Conservation (phyloP, 2,113 vertebrate genomes). For the Tonatia bakeri region DNA sequence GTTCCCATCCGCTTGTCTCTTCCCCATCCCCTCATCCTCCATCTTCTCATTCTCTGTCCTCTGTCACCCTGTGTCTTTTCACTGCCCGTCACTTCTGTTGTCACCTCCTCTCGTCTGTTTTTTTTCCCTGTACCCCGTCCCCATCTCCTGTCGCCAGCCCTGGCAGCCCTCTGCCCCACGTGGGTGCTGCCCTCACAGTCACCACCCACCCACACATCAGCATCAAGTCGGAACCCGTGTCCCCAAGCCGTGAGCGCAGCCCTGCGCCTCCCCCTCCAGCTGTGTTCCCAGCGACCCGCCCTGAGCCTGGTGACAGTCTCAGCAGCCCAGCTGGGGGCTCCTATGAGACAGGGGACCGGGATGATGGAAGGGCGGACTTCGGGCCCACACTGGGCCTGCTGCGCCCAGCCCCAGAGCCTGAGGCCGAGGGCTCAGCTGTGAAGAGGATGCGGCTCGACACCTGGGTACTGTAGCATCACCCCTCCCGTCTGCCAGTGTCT, state of each 20-base stretch:
- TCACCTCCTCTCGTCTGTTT: background rate
- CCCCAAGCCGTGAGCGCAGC: constrained; percentile 91
- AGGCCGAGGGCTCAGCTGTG: constrained; percentile 88
- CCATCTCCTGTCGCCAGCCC: constrained; percentile 81
- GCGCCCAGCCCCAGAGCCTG: constrained; percentile 84
- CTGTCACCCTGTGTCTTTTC: background rate
- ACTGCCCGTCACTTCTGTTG: background rate
- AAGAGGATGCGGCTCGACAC: constrained; percentile 95
- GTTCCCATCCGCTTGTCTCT: background rate
- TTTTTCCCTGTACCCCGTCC: background rate
- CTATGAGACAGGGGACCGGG: constrained; percentile 93
- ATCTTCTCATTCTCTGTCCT: constrained; percentile 23
- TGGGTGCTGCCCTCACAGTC: constrained; percentile 92
- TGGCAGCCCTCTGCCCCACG: constrained; percentile 89
- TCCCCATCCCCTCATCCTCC: background rate
- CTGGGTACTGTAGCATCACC: constrained; percentile 90
- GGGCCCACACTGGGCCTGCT: constrained; percentile 87
- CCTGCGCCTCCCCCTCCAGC: constrained; percentile 86
- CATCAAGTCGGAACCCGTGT: constrained; percentile 97
- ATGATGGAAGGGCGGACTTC: constrained; percentile 88
- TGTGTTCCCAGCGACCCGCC: constrained; percentile 85
- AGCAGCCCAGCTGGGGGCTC: constrained; percentile 92
- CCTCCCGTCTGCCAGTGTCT: constrained; percentile 19
- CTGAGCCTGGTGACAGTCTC: constrained; percentile 91
- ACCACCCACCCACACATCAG: constrained; percentile 92